phyloP scores from a whole-genome alignment of 23 tunicate species.

The Styela clava region DNA sequence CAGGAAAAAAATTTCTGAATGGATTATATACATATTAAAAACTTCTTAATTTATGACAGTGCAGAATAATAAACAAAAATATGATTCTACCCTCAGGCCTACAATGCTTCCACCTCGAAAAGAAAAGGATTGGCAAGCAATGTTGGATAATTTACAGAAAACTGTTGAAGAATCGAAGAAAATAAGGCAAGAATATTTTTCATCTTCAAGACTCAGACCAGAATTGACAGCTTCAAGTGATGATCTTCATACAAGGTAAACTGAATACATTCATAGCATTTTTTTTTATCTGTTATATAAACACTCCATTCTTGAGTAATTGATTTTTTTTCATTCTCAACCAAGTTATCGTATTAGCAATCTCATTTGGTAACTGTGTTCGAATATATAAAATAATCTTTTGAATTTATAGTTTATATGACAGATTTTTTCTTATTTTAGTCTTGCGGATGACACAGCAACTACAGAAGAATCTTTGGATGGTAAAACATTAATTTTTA shows the following conservation, averaged over 20 bases:
- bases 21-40: no score
- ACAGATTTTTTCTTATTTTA: neutral
- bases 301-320: no score
- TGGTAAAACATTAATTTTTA: neutral
- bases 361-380: no score
- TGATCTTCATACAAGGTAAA: neutral
- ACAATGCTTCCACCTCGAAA: neutral
- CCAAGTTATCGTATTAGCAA: no score
- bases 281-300: no score
- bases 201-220: constrained; percentile 20
- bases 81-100: neutral
- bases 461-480: constrained; percentile 1
- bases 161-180: constrained; percentile 88
- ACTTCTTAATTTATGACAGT: no score
- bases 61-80: no score
- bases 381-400: no score
- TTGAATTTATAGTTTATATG: no score
- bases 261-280: no score
- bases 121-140: constrained; percentile 59
- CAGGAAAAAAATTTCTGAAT: no score
- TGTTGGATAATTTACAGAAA: constrained; percentile 72
- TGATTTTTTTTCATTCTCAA: no score
- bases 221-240: neutral
- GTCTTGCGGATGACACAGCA: neutral
- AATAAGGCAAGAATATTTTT: constrained; percentile 80